Base-by-base conservation (phyloP, 2,888 invertebrate species). In the Lasioglossum marginatum region DNA sequence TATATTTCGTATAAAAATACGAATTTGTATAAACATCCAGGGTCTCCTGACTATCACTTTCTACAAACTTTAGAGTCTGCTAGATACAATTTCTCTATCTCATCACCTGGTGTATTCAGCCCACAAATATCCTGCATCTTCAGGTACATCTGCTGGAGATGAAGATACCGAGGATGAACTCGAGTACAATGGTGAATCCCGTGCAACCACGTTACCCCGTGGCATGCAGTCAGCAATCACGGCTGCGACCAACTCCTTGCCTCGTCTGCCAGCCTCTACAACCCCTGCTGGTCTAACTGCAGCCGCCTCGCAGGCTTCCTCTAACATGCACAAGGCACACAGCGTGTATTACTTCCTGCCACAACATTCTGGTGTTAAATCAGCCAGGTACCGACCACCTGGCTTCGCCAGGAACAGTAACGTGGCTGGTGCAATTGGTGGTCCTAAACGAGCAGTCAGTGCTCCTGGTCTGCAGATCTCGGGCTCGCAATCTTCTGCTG, bases 341-440 rank as follows among this genome's bases (percentile, higher is more conserved):
- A 97, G 96, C 92, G 96, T 96, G 87, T 96, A 96, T 87, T 96
- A 96, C 90, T 96, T 96, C 92, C 93, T 96, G 90, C 94, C 95
- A 4, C 95, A 95, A 76, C 96, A 96, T 90, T 96, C 96, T 82
- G 96, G 97, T 87, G 98, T 98, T 72, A 98, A 98, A 94, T 98
- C 98, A 77, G 98, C 98, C 68, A 96, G 98, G 63, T 98, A 98
- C 95, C 96, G 98, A 6, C 98, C 98, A 1, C 98, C 98, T 0
- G 98, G 98, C 2, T 97, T 97, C 95, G 96, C 97, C 57, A 96
- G 97, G 70, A 96, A 96, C 87, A 95, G 95, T 85, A 92, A 93
- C 31, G 91, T 90, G 70, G 79, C 88, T 6, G 88, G 87, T 5
- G 86, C 91, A 8, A 87, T 87, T n/a, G 92, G 94, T n/a, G 95